Evolutionary conservation across 1,140 invertebrate genomes (phyloP).

Genomic region (Anastrepha obliqua): DNA sequence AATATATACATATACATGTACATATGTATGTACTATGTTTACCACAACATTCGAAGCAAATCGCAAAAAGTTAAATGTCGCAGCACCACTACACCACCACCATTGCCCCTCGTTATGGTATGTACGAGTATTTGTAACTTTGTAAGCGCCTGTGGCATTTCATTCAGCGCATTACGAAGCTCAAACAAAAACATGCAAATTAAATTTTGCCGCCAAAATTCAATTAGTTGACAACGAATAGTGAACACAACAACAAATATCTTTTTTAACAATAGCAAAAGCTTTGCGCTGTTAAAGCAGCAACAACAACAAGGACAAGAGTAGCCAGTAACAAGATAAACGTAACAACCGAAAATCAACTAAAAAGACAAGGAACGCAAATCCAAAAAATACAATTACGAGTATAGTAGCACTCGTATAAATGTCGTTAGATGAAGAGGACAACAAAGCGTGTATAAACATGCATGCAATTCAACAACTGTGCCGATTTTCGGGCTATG

Average conservation of each 20-base stretch:
- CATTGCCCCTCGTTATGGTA: neutral
- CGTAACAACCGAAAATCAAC: neutral
- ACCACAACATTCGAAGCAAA: neutral
- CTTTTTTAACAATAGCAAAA: slow-evolving; percentile 11
- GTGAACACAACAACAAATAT: neutral
- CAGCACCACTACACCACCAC: neutral
- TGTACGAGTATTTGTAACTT: neutral
- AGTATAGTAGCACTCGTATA: no score
- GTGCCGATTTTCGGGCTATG: neutral
- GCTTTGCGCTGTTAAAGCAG: neutral
- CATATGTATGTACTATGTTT: no score
- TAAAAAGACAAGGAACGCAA: neutral
- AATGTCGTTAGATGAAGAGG: no score
- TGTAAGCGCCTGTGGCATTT: neutral
- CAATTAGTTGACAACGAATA: slow-evolving; percentile 35
- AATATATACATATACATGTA: no score
- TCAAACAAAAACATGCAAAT: slow-evolving; percentile 29
- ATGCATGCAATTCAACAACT: no score
- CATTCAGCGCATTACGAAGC: neutral
- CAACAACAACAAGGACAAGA: neutral
- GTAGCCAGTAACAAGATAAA: neutral
- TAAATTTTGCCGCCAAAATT: slow-evolving; percentile 22
- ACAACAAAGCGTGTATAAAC: no score
- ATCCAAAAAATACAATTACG: neutral
- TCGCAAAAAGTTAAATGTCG: slow-evolving; percentile 1